Percentiles rank a stretch among this genome's conserved stretches.
These are phyloP conservation scores for Porites lobata DNA, from an alignment of 92 coral and sea anemone genomes.

Conservation along the genomic window DNA sequence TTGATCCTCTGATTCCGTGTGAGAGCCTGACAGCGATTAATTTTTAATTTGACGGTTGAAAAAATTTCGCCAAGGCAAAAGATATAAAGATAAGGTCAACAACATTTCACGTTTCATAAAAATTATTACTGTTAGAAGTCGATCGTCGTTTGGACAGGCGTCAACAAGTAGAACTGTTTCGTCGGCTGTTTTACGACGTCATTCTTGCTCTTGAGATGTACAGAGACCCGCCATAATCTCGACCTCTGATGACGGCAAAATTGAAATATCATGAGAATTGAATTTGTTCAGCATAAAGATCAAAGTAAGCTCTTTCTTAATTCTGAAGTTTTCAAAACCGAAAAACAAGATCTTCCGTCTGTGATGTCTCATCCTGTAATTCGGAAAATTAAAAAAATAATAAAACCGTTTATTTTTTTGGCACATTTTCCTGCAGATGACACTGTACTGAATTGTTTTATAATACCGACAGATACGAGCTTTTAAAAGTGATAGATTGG, in stretches of 20 bases:
- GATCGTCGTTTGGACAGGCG: no score
- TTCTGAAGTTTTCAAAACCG: neutral
- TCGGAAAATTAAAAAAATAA: neutral
- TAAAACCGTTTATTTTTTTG: neutral
- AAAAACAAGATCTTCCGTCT: neutral
- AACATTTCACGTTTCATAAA: neutral
- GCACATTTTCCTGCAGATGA: neutral
- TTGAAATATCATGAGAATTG: no score
- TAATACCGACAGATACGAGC: neutral
- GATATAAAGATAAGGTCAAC: neutral
- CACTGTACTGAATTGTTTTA: neutral
- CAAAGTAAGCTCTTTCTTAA: no score
- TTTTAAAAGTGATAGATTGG: neutral
- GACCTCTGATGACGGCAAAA: no score
- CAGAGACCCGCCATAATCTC: no score
- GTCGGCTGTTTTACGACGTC: no score
- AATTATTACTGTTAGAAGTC: neutral
- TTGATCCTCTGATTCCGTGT: neutral
- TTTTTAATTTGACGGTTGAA: constrained; percentile 15
- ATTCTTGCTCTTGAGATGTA: no score
- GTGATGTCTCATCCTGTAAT: no score
- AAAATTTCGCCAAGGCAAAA: neutral
- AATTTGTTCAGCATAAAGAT: no score
- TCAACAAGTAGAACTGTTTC: no score
- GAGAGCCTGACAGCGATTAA: constrained; percentile 4